Percentiles rank a stretch among this genome's conserved stretches.
phyloP scores from a whole-genome alignment of 2,888 invertebrate genomes.

The Chaitophorus viminalis region DNA sequence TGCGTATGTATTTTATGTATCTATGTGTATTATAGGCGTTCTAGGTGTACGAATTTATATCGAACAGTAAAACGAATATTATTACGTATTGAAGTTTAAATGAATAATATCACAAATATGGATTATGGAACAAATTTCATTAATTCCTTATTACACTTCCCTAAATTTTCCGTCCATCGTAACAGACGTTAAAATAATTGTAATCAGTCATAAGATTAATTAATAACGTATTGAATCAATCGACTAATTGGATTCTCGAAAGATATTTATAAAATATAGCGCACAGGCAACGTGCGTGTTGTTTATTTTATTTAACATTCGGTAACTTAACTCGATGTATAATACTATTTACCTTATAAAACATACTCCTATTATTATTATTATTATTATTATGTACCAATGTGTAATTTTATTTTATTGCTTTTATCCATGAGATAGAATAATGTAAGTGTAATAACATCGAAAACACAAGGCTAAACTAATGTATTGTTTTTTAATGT shows the following conservation, averaged over 20 bases:
- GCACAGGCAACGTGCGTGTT: not conserved
- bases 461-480: not conserved
- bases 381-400: not conserved
- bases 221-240: not conserved
- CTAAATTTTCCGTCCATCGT: too few relatives aligned
- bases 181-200: not conserved
- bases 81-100: too few relatives aligned
- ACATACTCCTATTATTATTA: too few relatives aligned
- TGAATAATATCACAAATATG: too few relatives aligned
- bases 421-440: too few relatives aligned
- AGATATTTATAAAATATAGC: not conserved
- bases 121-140: too few relatives aligned
- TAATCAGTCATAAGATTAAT: not conserved
- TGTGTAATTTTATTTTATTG: too few relatives aligned
- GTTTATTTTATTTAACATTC: not conserved
- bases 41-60: not conserved
- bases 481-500: too few relatives aligned
- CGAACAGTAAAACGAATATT: not conserved
- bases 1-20: too few relatives aligned
- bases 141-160: too few relatives aligned
- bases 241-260: not conserved
- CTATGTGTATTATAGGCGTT: too few relatives aligned
- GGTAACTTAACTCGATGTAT: not conserved
- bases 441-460: not conserved
- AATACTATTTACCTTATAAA: not conserved